Percentiles rank a stretch among this genome's conserved stretches.
These are phyloP conservation scores for Drosophila melanogaster DNA, from an alignment of 1,140 invertebrate species.

Conservation along the genomic window Release_6_plus_ISO1_MT NT_033779.5:661001-661500, in stretches of 20 bases:
- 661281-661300: slow-evolving; percentile 63
- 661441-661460: slow-evolving; percentile 51
- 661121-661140: too few species aligned
- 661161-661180: too few species aligned
- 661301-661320: slow-evolving; percentile 37
- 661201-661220: too few species aligned
- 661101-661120: not conserved
- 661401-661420: slow-evolving; percentile 80
- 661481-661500: slow-evolving; percentile 38
- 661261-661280: not conserved
- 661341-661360: slow-evolving; percentile 84
- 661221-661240: too few species aligned
- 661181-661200: too few species aligned
- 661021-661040: slow-evolving; percentile 84
- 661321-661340: slow-evolving; percentile 80
- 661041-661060: slow-evolving; percentile 84
- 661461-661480: slow-evolving; percentile 15
- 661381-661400: slow-evolving; percentile 83
- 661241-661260: slow-evolving; percentile 11
- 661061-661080: slow-evolving; percentile 35
- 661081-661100: slow-evolving; percentile 5
- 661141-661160: too few species aligned
- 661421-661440: slow-evolving; percentile 63
- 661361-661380: slow-evolving; percentile 84
- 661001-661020: slow-evolving; percentile 68